Percentiles rank a stretch among this genome's conserved stretches.
Conservation (phyloP, 2,888 invertebrate genomes). For the Glaucopsyche alexis region DNA sequence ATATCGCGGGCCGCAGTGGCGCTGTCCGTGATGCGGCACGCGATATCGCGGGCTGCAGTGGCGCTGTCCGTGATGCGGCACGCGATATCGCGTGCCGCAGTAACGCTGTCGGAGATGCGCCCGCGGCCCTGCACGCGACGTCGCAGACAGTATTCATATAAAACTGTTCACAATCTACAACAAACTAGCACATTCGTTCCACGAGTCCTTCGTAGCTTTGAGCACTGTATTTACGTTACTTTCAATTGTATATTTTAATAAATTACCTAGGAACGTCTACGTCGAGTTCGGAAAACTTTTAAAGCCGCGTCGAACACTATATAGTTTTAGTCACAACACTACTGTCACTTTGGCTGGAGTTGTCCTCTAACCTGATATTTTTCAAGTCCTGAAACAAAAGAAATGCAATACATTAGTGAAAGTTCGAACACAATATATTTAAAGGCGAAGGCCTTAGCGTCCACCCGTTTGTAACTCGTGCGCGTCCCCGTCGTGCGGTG, state of each 20-base stretch:
- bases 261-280: neutral
- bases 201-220: neutral
- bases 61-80: too few species aligned
- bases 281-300: slow-evolving; percentile 43
- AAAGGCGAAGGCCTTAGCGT: too few species aligned
- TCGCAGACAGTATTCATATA: too few species aligned
- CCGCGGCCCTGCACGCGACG: too few species aligned
- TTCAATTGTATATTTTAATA: slow-evolving; percentile 12
- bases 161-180: neutral
- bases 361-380: slow-evolving; percentile 63
- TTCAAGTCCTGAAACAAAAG: slow-evolving; percentile 65
- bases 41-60: too few species aligned
- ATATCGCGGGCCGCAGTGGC: too few species aligned
- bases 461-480: too few species aligned
- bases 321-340: slow-evolving; percentile 77
- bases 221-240: neutral
- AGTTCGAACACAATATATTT: neutral
- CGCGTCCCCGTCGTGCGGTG: too few species aligned
- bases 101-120: too few species aligned
- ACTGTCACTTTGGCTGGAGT: slow-evolving; percentile 71
- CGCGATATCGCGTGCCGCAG: too few species aligned
- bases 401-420: neutral
- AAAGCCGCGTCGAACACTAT: slow-evolving; percentile 75
- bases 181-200: neutral
- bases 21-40: too few species aligned